These are phyloP conservation scores for Lithophane socia DNA, from an alignment of 2,888 invertebrate genomes.

Conservation along the genomic window DNA sequence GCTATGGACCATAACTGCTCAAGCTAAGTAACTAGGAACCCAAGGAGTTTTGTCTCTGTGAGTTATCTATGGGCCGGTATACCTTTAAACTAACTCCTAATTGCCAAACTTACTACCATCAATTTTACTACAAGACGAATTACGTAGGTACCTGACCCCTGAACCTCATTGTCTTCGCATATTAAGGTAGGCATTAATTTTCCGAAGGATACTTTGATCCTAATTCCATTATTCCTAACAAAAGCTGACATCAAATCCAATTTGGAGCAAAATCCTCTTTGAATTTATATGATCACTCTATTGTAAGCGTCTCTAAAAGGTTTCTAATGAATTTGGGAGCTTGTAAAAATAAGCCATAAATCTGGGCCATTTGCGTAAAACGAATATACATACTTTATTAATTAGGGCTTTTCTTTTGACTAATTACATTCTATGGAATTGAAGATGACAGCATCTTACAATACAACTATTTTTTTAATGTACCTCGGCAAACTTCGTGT, in stretches of 20 bases:
- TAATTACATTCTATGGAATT: not conserved
- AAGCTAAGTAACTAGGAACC: not conserved
- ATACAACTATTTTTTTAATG: too few relatives aligned
- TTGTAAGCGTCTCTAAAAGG: slow-evolving; percentile 45
- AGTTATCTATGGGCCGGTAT: not conserved
- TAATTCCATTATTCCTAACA: slow-evolving; percentile 56
- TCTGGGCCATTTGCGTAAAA: slow-evolving; percentile 21
- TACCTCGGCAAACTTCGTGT: too few relatives aligned
- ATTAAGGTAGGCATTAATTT: slow-evolving; percentile 32
- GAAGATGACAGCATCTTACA: not conserved
- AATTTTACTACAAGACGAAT: slow-evolving; percentile 16
- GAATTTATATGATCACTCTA: slow-evolving; percentile 30
- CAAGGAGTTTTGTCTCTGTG: not conserved
- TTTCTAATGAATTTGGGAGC: slow-evolving; percentile 34
- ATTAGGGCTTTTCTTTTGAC: slow-evolving; percentile 7
- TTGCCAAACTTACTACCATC: slow-evolving; percentile 26
- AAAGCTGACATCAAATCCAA: slow-evolving; percentile 44
- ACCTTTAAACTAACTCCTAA: slow-evolving; percentile 4
- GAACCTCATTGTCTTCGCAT: slow-evolving; percentile 37
- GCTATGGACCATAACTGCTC: not conserved
- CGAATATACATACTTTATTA: slow-evolving; percentile 10
- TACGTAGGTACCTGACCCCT: slow-evolving; percentile 5
- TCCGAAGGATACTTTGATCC: slow-evolving; percentile 27
- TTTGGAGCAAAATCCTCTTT: slow-evolving; percentile 37
- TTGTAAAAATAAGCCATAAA: slow-evolving; percentile 6